phyloP scores from a whole-genome alignment of 2,888 invertebrate genomes.

The Meta bourneti region DNA sequence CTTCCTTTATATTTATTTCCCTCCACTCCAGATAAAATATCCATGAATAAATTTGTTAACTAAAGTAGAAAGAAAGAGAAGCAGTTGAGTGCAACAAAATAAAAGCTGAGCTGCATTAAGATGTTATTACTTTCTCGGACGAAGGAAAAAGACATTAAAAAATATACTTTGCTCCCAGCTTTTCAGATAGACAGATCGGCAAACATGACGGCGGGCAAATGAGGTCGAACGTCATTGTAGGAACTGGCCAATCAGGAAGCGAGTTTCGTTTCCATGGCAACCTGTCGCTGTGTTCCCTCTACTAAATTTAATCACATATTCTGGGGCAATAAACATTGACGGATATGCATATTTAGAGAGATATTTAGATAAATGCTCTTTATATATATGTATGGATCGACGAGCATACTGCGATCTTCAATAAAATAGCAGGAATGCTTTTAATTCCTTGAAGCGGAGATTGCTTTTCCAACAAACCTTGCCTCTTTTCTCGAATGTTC shows the following conservation, averaged over 20 bases:
- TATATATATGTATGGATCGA: neutral
- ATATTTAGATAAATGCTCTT: slow-evolving; percentile 73
- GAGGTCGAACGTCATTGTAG: slow-evolving; percentile 74
- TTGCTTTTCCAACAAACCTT: slow-evolving; percentile 32
- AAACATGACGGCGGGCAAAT: slow-evolving; percentile 72
- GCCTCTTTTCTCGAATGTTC: slow-evolving; percentile 22
- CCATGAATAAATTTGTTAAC: slow-evolving; percentile 57
- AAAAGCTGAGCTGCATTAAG: slow-evolving; percentile 65
- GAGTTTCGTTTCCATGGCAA: slow-evolving; percentile 72
- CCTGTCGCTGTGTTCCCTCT: slow-evolving; percentile 64
- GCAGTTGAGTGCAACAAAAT: slow-evolving; percentile 47
- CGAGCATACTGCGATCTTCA: slow-evolving; percentile 37
- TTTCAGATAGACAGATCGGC: slow-evolving; percentile 70
- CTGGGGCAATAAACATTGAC: slow-evolving; percentile 74
- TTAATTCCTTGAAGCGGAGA: slow-evolving; percentile 42
- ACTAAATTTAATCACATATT: slow-evolving; percentile 75
- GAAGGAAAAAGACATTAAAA: slow-evolving; percentile 53
- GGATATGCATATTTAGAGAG: slow-evolving; percentile 69
- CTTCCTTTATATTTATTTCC: slow-evolving; percentile 42
- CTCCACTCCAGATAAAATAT: slow-evolving; percentile 63
- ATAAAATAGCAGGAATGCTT: slow-evolving; percentile 70
- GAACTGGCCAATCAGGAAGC: slow-evolving; percentile 67
- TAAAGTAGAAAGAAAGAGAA: slow-evolving; percentile 14
- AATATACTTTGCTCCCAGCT: slow-evolving; percentile 44
- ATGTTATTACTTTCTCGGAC: slow-evolving; percentile 69